phyloP scores from a whole-genome alignment of 2,113 vertebrate genomes.

The Ploceus nigricollis region DNA sequence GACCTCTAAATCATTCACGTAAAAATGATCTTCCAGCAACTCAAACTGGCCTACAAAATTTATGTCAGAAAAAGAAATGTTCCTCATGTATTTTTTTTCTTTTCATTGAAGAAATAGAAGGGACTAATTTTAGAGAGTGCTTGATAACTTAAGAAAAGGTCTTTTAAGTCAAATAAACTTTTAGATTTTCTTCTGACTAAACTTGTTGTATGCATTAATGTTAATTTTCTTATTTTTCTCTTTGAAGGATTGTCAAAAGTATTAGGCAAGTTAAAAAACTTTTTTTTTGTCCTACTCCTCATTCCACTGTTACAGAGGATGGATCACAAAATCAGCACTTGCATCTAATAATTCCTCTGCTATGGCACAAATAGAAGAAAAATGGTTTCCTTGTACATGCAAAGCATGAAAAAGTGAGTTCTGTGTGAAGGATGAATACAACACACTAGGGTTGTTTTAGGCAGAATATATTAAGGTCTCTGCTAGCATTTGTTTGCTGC shows the following conservation, averaged over 20 bases:
- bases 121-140: not conserved
- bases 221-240: not conserved
- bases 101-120: not conserved
- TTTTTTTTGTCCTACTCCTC: not conserved
- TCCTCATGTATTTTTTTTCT: not conserved
- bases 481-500: not conserved
- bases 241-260: not conserved
- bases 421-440: not conserved
- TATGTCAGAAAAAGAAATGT: not conserved
- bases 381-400: not conserved
- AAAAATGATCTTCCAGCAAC: not conserved
- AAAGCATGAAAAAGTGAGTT: not conserved
- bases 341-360: not conserved
- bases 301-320: not conserved
- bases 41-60: not conserved
- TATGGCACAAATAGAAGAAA: not conserved
- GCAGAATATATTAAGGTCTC: not conserved
- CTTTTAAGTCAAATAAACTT: not conserved
- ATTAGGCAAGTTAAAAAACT: not conserved
- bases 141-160: not conserved
- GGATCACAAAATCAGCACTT: not conserved
- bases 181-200: not conserved
- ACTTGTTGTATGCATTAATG: not conserved
- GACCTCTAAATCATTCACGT: not conserved
- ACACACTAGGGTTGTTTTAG: not conserved